Evolutionary conservation across 1,140 invertebrate genomes (phyloP).

Genomic region (Zaprionus africanus): DNA sequence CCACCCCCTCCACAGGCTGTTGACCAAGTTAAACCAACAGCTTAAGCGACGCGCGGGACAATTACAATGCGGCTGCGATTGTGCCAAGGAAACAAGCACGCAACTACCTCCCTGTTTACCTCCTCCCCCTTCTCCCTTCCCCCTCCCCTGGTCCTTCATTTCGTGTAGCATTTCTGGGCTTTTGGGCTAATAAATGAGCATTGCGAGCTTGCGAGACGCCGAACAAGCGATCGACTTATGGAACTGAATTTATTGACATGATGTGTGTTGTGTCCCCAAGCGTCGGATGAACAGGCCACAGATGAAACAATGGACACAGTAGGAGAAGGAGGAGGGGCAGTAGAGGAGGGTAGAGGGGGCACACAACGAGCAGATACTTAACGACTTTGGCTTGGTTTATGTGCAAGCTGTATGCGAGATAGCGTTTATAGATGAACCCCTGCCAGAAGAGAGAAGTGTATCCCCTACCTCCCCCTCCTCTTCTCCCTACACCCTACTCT

Average conservation of each 20-base stretch:
- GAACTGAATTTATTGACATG: slow-evolving; percentile 61
- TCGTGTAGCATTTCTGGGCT: background rate
- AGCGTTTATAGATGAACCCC: slow-evolving; percentile 54
- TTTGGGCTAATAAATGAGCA: slow-evolving; percentile 56
- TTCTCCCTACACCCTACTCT: background rate
- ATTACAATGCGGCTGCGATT: slow-evolving; percentile 13
- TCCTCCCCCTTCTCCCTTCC: background rate
- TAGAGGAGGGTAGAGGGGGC: background rate
- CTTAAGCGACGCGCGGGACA: slow-evolving; percentile 13
- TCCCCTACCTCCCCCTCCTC: background rate
- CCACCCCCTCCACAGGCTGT: background rate
- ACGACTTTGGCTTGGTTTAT: slow-evolving; percentile 66
- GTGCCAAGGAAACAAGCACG: slow-evolving; percentile 6
- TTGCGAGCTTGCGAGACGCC: slow-evolving; percentile 32
- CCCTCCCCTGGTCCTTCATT: no score
- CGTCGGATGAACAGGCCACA: slow-evolving; percentile 49
- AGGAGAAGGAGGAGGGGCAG: background rate
- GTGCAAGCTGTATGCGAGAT: slow-evolving; percentile 50
- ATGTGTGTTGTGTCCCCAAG: slow-evolving; percentile 46
- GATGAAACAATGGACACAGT: slow-evolving; percentile 47
- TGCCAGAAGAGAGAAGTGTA: slow-evolving; percentile 3
- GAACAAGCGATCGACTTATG: slow-evolving; percentile 61
- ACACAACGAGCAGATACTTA: slow-evolving; percentile 48
- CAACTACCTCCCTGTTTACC: background rate
- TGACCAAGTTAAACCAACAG: slow-evolving; percentile 29